These are phyloP conservation scores for Amphipoea lucens DNA, from an alignment of 2,888 invertebrate species.

Conservation along the genomic window DNA sequence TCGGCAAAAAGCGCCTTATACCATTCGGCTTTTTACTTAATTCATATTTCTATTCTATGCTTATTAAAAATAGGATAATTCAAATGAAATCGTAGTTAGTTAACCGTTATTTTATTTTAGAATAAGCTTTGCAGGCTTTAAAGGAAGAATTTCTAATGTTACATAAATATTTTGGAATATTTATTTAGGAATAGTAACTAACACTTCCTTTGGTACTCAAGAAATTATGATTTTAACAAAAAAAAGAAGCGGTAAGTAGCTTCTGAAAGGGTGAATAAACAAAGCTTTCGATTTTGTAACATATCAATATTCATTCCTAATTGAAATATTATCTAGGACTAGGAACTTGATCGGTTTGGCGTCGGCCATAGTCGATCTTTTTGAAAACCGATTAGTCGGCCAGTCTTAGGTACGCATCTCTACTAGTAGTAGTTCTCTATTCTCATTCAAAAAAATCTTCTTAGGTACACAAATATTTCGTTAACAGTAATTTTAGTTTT, in stretches of 20 bases:
- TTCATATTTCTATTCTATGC: background rate
- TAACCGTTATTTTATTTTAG: background rate
- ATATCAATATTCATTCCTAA: background rate
- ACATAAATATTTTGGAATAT: background rate
- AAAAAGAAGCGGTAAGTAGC: background rate
- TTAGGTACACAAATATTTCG: background rate
- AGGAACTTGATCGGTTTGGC: background rate
- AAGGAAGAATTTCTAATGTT: background rate
- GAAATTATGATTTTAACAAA: background rate
- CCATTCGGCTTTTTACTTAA: background rate
- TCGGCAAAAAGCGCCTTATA: background rate
- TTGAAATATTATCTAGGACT: background rate
- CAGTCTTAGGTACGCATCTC: background rate
- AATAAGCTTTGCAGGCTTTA: background rate
- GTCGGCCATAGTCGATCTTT: background rate
- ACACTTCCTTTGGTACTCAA: background rate
- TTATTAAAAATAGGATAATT: background rate
- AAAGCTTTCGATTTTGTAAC: background rate
- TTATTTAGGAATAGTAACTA: background rate
- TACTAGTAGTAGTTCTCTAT: background rate
- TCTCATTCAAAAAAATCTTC: background rate
- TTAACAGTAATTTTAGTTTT: background rate
- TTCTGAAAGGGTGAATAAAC: background rate
- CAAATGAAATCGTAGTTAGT: background rate
- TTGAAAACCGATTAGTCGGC: background rate